Evolutionary conservation across 2,888 invertebrate genomes (phyloP), one percentile per base, ranked within the genome.

Genomic region (Choristoneura rosaceana): DNA sequence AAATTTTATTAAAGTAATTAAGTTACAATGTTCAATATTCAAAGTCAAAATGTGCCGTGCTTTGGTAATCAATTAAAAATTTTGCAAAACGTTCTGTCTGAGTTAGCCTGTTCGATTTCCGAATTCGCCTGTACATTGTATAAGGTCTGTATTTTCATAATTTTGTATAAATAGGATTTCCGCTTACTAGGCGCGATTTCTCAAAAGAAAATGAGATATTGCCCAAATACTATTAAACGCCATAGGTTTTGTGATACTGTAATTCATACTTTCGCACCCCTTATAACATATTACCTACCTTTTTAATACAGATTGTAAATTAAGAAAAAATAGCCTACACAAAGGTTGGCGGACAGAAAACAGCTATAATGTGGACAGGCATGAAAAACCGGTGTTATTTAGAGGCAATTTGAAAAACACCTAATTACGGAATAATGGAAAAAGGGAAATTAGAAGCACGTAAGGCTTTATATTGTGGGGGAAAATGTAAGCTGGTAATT

Each of bases 371-470:
- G 55, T 80, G 79, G 71, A 75, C 74, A 75, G 75, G 74, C 43
- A 60, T 63, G 59, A 68, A 70, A 77, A 74, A 70, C 71, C 68
- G 76, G 76, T 77, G 74, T 69, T 17, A 75, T 82, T 85, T 78
- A 79, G 79, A 77, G 74, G 84, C 85, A 87, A 88, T 88, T 85
- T 87, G 84, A 85, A 85, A 87, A 84, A 80, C 79, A 83, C 79
- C 80, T 86, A 87, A 88, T 88, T 87, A 87, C 82, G 77, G 75
- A 76, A 81, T 83, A 82, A 81, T 80, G 77, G 69, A 79, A 81
- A 83, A 81, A 80, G 77, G 71, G 78, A 79, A 84, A 87, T 86
- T 87, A 85, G 79, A 75, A 74, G 80, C 86, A 87, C 87, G 86
- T 83, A 83, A 55, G 55, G 55, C 9, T 55, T 25, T 25, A 25